A percentile compares a stretch with the other conserved stretches of the same genome.
Evolutionary conservation across 2,113 vertebrate genomes (phyloP).

Genomic region (Eidolon helvum): DNA sequence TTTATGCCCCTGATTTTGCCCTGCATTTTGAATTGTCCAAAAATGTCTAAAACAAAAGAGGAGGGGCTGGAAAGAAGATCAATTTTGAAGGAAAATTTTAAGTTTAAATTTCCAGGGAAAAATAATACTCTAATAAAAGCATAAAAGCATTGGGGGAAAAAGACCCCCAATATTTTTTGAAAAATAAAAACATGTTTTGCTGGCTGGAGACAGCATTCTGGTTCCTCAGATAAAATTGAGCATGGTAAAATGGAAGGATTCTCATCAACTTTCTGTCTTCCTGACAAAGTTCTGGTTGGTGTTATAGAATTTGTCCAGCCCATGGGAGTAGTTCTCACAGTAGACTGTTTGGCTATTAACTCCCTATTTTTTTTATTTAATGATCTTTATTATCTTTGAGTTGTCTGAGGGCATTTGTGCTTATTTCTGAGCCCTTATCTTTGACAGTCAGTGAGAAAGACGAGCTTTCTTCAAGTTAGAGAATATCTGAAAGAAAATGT

Average conservation of each 20-base stretch:
- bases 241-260: constrained; percentile 7
- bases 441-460: constrained; percentile 51
- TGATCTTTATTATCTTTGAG: constrained; percentile 17
- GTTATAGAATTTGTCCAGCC: constrained; percentile 13
- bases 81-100: constrained; percentile 2
- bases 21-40: background rate
- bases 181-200: constrained; percentile 27
- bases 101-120: constrained; percentile 38
- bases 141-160: background rate
- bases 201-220: background rate
- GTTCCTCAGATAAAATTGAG: background rate
- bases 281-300: constrained; percentile 14
- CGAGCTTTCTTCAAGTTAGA: constrained; percentile 13
- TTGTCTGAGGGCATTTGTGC: background rate
- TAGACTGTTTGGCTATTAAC: constrained; percentile 25
- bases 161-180: constrained; percentile 41
- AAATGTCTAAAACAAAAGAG: background rate
- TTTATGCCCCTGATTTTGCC: constrained; percentile 23
- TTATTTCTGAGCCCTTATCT: constrained; percentile 37
- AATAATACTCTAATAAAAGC: background rate
- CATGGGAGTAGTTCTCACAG: background rate
- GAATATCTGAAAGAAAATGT: constrained; percentile 44
- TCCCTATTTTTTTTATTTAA: constrained; percentile 46
- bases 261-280: constrained; percentile 29
- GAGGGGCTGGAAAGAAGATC: background rate